phyloP scores from a whole-genome alignment of 2,797 vertebrate species.

The Gouania willdenowi region DNA sequence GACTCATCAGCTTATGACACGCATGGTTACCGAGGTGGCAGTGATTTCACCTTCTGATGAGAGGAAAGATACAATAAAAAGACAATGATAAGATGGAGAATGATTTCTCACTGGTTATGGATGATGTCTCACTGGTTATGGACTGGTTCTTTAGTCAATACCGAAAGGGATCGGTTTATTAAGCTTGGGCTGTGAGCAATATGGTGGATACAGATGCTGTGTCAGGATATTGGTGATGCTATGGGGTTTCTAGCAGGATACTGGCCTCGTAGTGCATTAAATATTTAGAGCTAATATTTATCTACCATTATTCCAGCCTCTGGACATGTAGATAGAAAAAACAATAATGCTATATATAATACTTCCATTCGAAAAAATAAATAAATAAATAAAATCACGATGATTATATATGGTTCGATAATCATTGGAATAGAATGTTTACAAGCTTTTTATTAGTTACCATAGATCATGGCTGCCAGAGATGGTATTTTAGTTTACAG shows the following conservation, averaged over 20 bases:
- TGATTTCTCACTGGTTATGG: background rate
- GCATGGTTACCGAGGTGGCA: conserved; percentile 1
- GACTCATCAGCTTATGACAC: conserved; percentile 17
- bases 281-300: conserved; percentile 40
- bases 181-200: conserved; percentile 3
- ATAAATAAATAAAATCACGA: no score
- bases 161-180: conserved; percentile 1
- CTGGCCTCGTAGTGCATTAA: conserved; percentile 19
- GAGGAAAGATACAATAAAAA: background rate
- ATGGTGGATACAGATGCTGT: conserved; percentile 9
- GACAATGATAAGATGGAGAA: conserved; percentile 2
- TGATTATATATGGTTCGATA: no score
- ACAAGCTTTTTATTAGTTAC: no score
- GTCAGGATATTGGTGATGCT: conserved; percentile 3
- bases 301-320: conserved; percentile 17
- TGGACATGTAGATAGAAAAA: conserved; percentile 15
- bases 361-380: no score
- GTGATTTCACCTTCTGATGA: conserved; percentile 9
- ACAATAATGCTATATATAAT: no score
- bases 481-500: no score
- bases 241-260: conserved; percentile 14
- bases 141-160: background rate
- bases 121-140: background rate
- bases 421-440: no score
- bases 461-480: no score